Percentiles rank a stretch among this genome's conserved stretches.
Conservation (phyloP, 2,888 invertebrate species). For the Drosophila mulleri region DNA sequence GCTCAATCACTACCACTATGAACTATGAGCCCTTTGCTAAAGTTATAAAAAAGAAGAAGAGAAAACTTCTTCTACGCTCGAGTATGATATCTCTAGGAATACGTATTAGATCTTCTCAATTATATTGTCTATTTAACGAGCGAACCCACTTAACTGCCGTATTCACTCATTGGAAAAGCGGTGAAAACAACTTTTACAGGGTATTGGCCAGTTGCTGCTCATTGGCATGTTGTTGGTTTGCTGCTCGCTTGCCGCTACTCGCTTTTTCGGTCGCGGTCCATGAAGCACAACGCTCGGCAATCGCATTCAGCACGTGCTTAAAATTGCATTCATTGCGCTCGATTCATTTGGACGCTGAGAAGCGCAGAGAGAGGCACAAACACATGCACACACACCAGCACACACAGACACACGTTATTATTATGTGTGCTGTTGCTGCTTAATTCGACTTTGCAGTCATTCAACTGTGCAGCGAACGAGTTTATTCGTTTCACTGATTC, state of each 20-base stretch:
- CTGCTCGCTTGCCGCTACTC: conserved; percentile 32
- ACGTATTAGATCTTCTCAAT: too few relatives aligned
- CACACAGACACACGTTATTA: conserved; percentile 10
- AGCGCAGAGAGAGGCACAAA: conserved; percentile 25
- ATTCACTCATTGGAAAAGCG: background rate
- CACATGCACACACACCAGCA: background rate
- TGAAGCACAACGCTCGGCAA: conserved; percentile 62
- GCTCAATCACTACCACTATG: too few relatives aligned
- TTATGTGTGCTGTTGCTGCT: conserved; percentile 32
- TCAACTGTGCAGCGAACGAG: conserved; percentile 74
- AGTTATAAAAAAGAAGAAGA: too few relatives aligned
- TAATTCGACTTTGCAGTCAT: conserved; percentile 74
- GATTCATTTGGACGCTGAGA: conserved; percentile 28
- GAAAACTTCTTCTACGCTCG: too few relatives aligned
- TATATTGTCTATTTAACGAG: too few relatives aligned
- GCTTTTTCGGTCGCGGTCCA: conserved; percentile 66
- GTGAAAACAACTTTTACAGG: background rate
- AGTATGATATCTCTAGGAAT: too few relatives aligned
- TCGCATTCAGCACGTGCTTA: conserved; percentile 67
- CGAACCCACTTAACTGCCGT: background rate
- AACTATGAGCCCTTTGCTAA: too few relatives aligned
- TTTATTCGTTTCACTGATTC: conserved; percentile 76
- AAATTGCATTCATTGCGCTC: conserved; percentile 69
- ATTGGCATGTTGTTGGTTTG: conserved; percentile 2
- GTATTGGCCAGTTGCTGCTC: conserved; percentile 10